Conservation (phyloP, 2,888 invertebrate species). For the Platycheirus albimanus region DNA sequence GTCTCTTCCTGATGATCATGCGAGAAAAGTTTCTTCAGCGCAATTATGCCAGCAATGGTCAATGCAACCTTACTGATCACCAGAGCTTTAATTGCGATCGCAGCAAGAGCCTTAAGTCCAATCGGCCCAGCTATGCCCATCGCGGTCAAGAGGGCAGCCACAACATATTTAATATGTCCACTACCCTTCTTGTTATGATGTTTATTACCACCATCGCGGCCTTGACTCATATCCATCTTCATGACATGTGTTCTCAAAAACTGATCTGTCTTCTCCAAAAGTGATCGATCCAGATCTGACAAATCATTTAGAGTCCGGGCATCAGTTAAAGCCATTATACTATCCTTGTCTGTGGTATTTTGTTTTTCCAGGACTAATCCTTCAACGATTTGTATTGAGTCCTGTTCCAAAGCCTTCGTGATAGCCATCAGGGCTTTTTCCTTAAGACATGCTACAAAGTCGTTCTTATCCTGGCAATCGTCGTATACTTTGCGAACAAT, state of each 20-base stretch:
- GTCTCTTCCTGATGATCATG: constrained; percentile 86
- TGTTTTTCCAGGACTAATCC: constrained; percentile 86
- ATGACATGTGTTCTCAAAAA: constrained; percentile 87
- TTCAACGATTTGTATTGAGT: constrained; percentile 85
- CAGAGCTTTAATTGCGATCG: constrained; percentile 88
- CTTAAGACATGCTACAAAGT: constrained; percentile 86
- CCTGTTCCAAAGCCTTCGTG: constrained; percentile 85
- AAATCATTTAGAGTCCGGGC: constrained; percentile 85
- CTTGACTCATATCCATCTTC: constrained; percentile 84
- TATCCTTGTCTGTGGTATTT: constrained; percentile 83
- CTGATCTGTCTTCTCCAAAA: constrained; percentile 84
- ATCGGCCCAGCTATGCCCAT: constrained; percentile 88
- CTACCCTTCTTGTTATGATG: constrained; percentile 82
- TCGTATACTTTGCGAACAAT: constrained; percentile 86
- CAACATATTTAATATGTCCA: constrained; percentile 83
- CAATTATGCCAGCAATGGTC: constrained; percentile 88
- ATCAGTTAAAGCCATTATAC: constrained; percentile 83
- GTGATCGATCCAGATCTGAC: constrained; percentile 84
- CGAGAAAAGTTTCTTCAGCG: constrained; percentile 88
- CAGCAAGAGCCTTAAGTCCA: constrained; percentile 87
- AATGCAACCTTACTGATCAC: constrained; percentile 89
- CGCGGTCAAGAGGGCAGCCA: constrained; percentile 86
- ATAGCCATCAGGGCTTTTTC: constrained; percentile 85
- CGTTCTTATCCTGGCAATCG: constrained; percentile 86
- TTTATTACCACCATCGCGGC: constrained; percentile 75